Percentiles rank a stretch among this genome's conserved stretches.
phyloP scores from a whole-genome alignment of 2,888 invertebrate genomes.

The Aporophyla nigra region DNA sequence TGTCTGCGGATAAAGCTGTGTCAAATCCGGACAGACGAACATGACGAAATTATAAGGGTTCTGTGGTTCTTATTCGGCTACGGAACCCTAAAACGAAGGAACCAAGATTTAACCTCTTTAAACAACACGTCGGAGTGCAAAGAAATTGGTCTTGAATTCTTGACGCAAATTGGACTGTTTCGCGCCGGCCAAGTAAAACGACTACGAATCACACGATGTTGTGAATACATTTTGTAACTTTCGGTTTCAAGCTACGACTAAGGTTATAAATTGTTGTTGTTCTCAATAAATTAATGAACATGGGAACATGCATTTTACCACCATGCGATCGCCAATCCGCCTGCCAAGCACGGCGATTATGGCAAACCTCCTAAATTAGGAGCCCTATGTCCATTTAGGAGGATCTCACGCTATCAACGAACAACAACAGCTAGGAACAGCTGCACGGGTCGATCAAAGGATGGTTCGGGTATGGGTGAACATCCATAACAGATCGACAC shows the following conservation, averaged over 20 bases:
- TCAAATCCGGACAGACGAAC: not conserved
- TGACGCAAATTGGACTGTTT: not conserved
- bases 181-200: not conserved
- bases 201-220: not conserved
- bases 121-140: slow-evolving; percentile 2
- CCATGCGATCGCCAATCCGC: no score
- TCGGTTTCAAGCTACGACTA: not conserved
- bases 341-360: no score
- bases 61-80: not conserved
- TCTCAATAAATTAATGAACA: not conserved
- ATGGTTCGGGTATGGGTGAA: no score
- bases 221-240: not conserved
- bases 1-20: not conserved
- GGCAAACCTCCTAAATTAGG: no score
- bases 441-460: no score
- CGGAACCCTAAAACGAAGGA: slow-evolving; percentile 17
- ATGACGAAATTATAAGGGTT: not conserved
- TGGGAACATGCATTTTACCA: no score
- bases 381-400: no score
- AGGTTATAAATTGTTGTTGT: not conserved
- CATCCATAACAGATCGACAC: no score
- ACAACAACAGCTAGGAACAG: no score
- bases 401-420: no score
- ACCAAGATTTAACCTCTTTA: slow-evolving; percentile 25
- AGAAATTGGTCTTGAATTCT: slow-evolving; percentile 20